Evolutionary conservation across 2,888 invertebrate genomes (phyloP).

Genomic region (Steinernema carpocapsae): DNA sequence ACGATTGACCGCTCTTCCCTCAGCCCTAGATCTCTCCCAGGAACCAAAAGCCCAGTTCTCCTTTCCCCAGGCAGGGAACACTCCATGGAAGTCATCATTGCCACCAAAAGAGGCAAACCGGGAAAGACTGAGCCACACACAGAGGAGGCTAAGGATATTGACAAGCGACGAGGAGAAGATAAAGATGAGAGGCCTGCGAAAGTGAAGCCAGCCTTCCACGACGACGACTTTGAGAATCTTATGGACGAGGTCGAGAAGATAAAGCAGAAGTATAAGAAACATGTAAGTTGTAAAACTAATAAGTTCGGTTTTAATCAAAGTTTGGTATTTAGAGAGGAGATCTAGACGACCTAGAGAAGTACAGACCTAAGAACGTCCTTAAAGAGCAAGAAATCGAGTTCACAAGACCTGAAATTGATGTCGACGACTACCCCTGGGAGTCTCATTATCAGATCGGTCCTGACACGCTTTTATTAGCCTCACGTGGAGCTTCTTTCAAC

Average conservation of each 20-base stretch:
- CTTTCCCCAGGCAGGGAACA: slow-evolving; percentile 63
- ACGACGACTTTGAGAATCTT: slow-evolving; percentile 57
- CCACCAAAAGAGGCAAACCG: slow-evolving; percentile 62
- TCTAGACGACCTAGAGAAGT: slow-evolving; percentile 61
- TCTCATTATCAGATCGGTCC: slow-evolving; percentile 82
- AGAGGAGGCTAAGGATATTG: slow-evolving; percentile 38
- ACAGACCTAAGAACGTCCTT: slow-evolving; percentile 56
- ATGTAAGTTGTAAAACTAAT: no score
- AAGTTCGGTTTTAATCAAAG: slow-evolving; percentile 11
- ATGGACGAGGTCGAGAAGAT: slow-evolving; percentile 53
- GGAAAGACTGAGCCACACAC: slow-evolving; percentile 36
- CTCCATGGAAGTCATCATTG: slow-evolving; percentile 66
- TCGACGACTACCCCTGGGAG: slow-evolving; percentile 70
- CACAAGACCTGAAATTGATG: slow-evolving; percentile 51
- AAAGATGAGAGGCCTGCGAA: slow-evolving; percentile 33
- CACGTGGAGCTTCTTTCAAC: slow-evolving; percentile 92
- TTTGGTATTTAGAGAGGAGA: slow-evolving; percentile 29
- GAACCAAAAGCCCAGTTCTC: slow-evolving; percentile 63
- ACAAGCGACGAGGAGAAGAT: slow-evolving; percentile 25
- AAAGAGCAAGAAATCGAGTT: slow-evolving; percentile 18
- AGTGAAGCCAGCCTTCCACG: slow-evolving; percentile 50
- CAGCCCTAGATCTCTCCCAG: slow-evolving; percentile 52
- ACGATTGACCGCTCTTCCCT: slow-evolving; percentile 37
- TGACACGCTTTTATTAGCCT: slow-evolving; percentile 90
- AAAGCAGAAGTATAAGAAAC: slow-evolving; percentile 41